These are phyloP conservation scores for Drosophila rellima DNA, from an alignment of 2,888 invertebrate genomes.

Conservation along the genomic window DNA sequence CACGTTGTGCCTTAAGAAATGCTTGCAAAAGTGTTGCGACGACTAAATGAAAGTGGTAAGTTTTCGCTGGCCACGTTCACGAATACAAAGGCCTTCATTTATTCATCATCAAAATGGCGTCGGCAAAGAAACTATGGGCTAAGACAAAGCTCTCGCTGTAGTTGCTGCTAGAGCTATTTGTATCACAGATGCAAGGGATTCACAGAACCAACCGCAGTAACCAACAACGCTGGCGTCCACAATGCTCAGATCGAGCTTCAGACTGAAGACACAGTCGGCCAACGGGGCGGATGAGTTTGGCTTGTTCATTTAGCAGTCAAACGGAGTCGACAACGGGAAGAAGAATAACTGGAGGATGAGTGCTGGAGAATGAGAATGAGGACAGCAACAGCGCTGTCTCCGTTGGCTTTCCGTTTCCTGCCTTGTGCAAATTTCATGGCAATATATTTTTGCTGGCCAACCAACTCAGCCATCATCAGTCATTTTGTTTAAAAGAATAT, in stretches of 20 bases:
- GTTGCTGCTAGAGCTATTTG: constrained; percentile 61
- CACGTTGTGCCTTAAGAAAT: constrained; percentile 24
- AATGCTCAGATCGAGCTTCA: constrained; percentile 38
- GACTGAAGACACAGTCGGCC: constrained; percentile 17
- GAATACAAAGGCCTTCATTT: constrained; percentile 73
- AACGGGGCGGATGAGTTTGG: constrained; percentile 51
- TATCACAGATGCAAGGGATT: constrained; percentile 46
- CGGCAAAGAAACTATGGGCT: constrained; percentile 36
- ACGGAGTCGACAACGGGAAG: constrained; percentile 54
- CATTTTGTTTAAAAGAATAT: constrained; percentile 82
- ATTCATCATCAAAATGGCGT: constrained; percentile 76
- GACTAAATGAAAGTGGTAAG: constrained; percentile 74
- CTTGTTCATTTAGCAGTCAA: constrained; percentile 81
- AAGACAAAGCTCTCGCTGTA: constrained; percentile 59
- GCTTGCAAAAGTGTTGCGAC: constrained; percentile 26
- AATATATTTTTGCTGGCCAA: constrained; percentile 73
- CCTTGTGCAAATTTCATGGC: constrained; percentile 76
- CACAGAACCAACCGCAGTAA: constrained; percentile 54
- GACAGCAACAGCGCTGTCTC: constrained; percentile 61
- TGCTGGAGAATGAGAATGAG: constrained; percentile 1
- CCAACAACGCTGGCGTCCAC: constrained; percentile 60
- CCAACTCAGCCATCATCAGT: constrained; percentile 74
- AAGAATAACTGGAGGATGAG: background rate
- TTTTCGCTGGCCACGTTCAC: constrained; percentile 50
- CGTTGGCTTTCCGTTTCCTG: constrained; percentile 78